Base-by-base conservation (phyloP, 2,888 invertebrate species). In the Aleiodes alternator region DNA sequence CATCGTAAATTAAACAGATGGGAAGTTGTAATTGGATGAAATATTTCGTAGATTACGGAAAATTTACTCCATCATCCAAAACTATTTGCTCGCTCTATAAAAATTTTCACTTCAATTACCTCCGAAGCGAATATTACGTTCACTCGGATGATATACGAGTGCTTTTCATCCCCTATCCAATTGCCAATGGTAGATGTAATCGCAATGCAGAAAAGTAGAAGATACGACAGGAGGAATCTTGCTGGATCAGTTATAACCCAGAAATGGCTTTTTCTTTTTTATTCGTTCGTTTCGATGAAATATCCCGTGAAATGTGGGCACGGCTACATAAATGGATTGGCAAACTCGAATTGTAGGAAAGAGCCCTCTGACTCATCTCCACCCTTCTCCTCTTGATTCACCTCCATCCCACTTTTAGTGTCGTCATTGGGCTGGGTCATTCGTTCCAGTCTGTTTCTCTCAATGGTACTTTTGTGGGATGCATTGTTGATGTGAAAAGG, bases 241-340 rank as follows among this genome's bases (percentile, higher is more conserved):
- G 55, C 14, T 14, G 16, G 55, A 55, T 55, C 55, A n/a, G 55
- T 55, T 16, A 55, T 55, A 43, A 43, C 43, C 55, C 14, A 55
- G 16, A n/a, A 55, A 16, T 64, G 64, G 64, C 64, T 64, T 64
- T 43, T 43, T 61, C 2, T 23, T 23, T 23, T 23, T 23, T 23
- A 1, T 23, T 23, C 2, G 1, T 23, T 23, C 64, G 48, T 64
- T 64, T 81, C 78, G 83, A 84, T 82, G 82, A 85, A 85, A 82
- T 83, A 82, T 82, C 80, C 78, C 78, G 81, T 80, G 81, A 85
- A 82, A 83, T 72, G 82, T 80, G 81, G 81, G 77, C 79, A 80
- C 76, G 80, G 81, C 74, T 76, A 79, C 80, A 82, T 82, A 84
- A 84, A 85, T 85, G 82, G 82, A 84, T 85, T 81, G 84, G 79